Evolutionary conservation across 2,888 invertebrate species (phyloP).

Genomic region (Ichneumoninae sp.): DNA sequence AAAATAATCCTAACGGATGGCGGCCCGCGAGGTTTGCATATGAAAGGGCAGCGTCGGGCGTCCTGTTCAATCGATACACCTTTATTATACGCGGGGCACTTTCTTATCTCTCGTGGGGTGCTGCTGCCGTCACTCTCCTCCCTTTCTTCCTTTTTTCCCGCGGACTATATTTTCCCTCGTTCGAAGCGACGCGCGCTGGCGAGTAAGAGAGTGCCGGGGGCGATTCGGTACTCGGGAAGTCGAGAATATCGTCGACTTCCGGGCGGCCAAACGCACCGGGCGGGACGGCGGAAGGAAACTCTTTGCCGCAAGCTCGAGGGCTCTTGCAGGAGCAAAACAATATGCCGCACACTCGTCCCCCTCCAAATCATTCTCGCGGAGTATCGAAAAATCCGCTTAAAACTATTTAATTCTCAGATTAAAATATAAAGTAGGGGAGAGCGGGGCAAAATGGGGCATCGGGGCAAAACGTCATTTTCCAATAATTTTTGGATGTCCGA

Average conservation of each 20-base stretch:
- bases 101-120: constrained; percentile 79
- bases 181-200: constrained; percentile 25
- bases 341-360: constrained; percentile 72
- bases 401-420: neutral
- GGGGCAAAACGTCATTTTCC: too few species aligned
- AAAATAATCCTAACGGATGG: constrained; percentile 84
- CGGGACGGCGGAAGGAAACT: constrained; percentile 72
- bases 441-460: too few species aligned
- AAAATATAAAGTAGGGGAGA: neutral
- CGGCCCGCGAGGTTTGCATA: constrained; percentile 83
- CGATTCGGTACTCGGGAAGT: constrained; percentile 74
- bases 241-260: constrained; percentile 82
- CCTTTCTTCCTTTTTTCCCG: constrained; percentile 17
- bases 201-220: constrained; percentile 56
- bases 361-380: neutral
- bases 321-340: constrained; percentile 76
- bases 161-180: constrained; percentile 52
- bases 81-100: constrained; percentile 81
- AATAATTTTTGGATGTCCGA: too few species aligned
- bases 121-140: constrained; percentile 49
- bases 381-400: neutral
- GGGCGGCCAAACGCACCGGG: constrained; percentile 66
- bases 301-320: constrained; percentile 59
- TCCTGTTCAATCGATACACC: constrained; percentile 81
- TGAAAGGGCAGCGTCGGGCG: constrained; percentile 78